Percentiles rank a stretch among this genome's conserved stretches.
Evolutionary conservation across 1,140 invertebrate genomes (phyloP).

Genomic region (Dermatophagoides farinae): DNA sequence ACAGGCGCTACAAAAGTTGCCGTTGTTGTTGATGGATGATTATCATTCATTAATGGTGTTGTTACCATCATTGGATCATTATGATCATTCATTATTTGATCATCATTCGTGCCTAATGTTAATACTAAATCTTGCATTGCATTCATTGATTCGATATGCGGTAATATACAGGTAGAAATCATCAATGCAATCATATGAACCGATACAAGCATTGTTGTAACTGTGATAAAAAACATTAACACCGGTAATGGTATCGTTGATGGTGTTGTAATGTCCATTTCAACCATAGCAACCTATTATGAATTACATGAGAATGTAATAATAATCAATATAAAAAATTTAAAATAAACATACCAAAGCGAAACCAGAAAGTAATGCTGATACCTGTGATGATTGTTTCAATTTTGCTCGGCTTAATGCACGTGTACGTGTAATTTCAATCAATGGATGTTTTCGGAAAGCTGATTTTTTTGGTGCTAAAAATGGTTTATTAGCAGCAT

Average conservation of each 20-base stretch:
- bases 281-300: constrained; percentile 34
- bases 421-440: not conserved
- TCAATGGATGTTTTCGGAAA: not conserved
- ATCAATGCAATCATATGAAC: constrained; percentile 93
- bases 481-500: too few relatives aligned
- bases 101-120: too few relatives aligned
- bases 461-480: too few relatives aligned
- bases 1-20: too few relatives aligned
- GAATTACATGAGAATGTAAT: not conserved
- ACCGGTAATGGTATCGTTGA: constrained; percentile 37
- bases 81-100: too few relatives aligned
- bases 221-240: constrained; percentile 80
- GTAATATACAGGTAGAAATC: constrained; percentile 95
- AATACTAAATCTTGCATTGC: constrained; percentile 11
- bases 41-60: too few relatives aligned
- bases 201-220: constrained; percentile 81
- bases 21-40: too few relatives aligned
- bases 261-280: constrained; percentile 2
- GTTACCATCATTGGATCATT: too few relatives aligned
- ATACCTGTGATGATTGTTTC: constrained; percentile 41
- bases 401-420: constrained; percentile 17
- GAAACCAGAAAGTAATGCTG: constrained; percentile 76
- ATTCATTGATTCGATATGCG: constrained; percentile 32
- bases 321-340: not conserved
- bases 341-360: constrained; percentile 51